Evolutionary conservation across 2,113 vertebrate genomes (phyloP), one percentile per base, ranked within the genome.

Genomic region (Heterotis niloticus): DNA sequence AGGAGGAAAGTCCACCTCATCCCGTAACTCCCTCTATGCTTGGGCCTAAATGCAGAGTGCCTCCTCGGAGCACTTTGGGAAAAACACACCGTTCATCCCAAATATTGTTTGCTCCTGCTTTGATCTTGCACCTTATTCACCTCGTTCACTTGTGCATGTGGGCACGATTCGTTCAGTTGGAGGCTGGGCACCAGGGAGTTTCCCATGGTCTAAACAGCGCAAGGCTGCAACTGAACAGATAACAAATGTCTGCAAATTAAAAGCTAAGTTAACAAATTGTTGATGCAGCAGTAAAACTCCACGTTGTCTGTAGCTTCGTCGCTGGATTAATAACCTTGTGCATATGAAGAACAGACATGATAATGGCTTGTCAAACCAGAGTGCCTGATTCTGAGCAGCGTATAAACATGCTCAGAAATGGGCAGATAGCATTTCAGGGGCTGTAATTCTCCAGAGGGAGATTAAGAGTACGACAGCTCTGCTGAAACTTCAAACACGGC

Each of bases 361-460:
- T 84, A 82, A 82, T 82, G 72, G 34, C 77, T 82, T 81, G 81
- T 79, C 79, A 81, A 79, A 81, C 74, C 70, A 74, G 64, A 79
- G 54, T 69, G 68, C 76, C 57, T 77, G 79, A 81, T 79, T 74
- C 81, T 67, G 51, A 23, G 1, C 60, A 70, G 79, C 71, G 71
- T 78, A 78, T 84, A 84, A 84, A 82, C 83, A 82, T 76, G 76
- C 73, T 75, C 28, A 76, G 59, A 78, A 83, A 83, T 64, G 77
- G 65, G 68, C 75, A 76, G 82, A 81, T 82, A 79, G 79, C 81
- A 76, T 82, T 84, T 82, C 69, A 74, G 66, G 70, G 64, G 68
- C 73, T 81, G 70, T 56, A 76, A 79, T 77, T 81, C 75, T 67
- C 68, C 74, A 28, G 70, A 54, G 72, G 72, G 51, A 83, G 82